phyloP scores from a whole-genome alignment of 2,113 vertebrate genomes.

The Callopanchax toddi region DNA sequence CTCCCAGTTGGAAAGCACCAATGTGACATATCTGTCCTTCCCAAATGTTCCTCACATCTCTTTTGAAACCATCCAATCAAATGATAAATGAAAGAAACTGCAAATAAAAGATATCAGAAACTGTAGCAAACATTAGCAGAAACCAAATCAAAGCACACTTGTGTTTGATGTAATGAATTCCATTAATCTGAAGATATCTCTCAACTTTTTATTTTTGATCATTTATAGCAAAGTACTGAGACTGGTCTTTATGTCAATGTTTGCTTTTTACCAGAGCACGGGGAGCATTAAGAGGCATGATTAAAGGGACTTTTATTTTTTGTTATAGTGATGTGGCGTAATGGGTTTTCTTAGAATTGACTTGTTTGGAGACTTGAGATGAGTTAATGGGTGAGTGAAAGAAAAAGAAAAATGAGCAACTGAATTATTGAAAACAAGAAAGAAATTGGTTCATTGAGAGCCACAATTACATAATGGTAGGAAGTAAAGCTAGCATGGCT shows the following conservation, averaged over 20 bases:
- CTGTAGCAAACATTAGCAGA: not conserved
- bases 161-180: not conserved
- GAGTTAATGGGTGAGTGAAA: not conserved
- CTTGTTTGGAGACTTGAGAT: constrained; percentile 12
- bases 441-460: constrained; percentile 2
- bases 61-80: not conserved
- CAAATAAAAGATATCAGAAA: not conserved
- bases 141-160: not conserved
- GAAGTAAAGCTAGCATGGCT: constrained; percentile 1
- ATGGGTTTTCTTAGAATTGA: constrained; percentile 9
- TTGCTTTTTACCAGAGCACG: not conserved
- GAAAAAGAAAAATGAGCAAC: not conserved
- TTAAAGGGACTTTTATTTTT: not conserved
- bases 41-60: not conserved
- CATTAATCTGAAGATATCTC: not conserved
- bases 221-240: not conserved
- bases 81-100: not conserved
- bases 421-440: constrained; percentile 13
- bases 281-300: not conserved
- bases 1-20: not conserved
- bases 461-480: not conserved
- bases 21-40: not conserved
- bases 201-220: not conserved
- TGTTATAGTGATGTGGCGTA: not conserved
- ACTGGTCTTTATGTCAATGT: not conserved